Evolutionary conservation across 2,888 invertebrate species (phyloP).

Genomic region (Antheraea assamensis): DNA sequence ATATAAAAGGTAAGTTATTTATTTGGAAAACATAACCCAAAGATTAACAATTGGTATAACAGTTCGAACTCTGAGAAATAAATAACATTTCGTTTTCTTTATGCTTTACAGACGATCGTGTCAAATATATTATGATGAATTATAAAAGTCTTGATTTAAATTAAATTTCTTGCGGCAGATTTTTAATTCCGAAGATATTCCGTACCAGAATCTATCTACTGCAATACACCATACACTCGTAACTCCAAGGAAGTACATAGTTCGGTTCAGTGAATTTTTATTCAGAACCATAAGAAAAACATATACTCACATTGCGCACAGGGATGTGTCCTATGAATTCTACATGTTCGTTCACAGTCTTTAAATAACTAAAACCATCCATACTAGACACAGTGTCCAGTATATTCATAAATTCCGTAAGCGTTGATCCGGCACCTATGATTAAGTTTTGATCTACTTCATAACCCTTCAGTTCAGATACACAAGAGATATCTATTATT

Average conservation of each 20-base stretch:
- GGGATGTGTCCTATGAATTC: conserved; percentile 85
- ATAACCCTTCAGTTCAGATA: conserved; percentile 79
- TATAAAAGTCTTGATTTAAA: background rate
- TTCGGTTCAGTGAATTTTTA: too few species aligned
- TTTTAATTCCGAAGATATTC: background rate
- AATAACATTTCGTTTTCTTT: background rate
- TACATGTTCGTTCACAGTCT: conserved; percentile 83
- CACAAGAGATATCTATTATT: conserved; percentile 83
- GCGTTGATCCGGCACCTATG: conserved; percentile 80
- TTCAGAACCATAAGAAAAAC: background rate
- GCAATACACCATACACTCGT: background rate
- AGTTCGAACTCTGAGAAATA: background rate
- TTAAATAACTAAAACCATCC: conserved; percentile 81
- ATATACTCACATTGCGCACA: conserved; percentile 85
- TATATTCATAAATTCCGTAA: conserved; percentile 76
- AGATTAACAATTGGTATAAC: background rate
- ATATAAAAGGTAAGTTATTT: too few species aligned
- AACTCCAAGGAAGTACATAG: too few species aligned
- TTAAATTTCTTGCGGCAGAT: background rate
- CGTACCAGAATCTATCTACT: background rate
- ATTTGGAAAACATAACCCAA: background rate
- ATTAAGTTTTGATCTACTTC: conserved; percentile 61
- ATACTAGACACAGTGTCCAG: conserved; percentile 49
- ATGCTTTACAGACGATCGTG: too few species aligned
- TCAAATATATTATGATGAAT: too few species aligned